A percentile compares a stretch with the other conserved stretches of the same genome.
Evolutionary conservation across 1,140 invertebrate species (phyloP).

Genomic region (Drosophila mauritiana): DNA sequence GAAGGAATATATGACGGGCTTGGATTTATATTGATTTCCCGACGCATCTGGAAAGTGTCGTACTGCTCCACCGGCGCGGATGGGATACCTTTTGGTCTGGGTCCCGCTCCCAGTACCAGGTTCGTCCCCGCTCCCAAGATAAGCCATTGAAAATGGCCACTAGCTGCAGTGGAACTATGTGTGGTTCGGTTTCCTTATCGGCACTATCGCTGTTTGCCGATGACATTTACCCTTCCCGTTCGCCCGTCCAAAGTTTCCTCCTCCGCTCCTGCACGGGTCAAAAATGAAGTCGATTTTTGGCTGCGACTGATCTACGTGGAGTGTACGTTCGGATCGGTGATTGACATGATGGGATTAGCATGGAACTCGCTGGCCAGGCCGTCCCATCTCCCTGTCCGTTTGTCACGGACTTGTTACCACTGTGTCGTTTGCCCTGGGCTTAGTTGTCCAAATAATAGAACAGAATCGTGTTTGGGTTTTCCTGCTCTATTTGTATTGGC

Average conservation of each 20-base stretch:
- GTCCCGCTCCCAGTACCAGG: no score
- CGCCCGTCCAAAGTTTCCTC: not conserved
- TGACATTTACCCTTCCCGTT: conserved; percentile 59
- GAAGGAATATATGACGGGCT: conserved; percentile 46
- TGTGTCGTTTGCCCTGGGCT: conserved; percentile 72
- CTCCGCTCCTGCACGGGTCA: conserved; percentile 55
- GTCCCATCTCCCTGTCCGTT: conserved; percentile 7
- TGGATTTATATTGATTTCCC: conserved; percentile 58
- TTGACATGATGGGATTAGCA: conserved; percentile 79
- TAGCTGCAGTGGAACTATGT: conserved; percentile 45
- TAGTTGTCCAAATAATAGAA: conserved; percentile 69
- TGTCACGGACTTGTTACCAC: conserved; percentile 56
- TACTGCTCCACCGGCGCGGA: conserved; percentile 22
- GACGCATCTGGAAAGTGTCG: conserved; percentile 15
- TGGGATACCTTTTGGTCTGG: conserved; percentile 39
- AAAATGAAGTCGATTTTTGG: conserved; percentile 69
- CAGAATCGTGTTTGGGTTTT: conserved; percentile 38
- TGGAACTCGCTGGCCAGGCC: conserved; percentile 19
- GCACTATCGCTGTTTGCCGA: conserved; percentile 72
- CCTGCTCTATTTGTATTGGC: conserved; percentile 66
- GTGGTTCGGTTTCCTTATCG: conserved; percentile 60
- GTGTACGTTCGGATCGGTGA: conserved; percentile 34
- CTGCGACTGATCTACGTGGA: conserved; percentile 45
- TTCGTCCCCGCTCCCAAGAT: conserved; percentile 33
- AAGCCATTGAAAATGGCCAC: conserved; percentile 81